Evolutionary conservation across 2,113 vertebrate species (phyloP), one percentile per base, ranked within the genome.

Genomic region (Mugil cephalus): DNA sequence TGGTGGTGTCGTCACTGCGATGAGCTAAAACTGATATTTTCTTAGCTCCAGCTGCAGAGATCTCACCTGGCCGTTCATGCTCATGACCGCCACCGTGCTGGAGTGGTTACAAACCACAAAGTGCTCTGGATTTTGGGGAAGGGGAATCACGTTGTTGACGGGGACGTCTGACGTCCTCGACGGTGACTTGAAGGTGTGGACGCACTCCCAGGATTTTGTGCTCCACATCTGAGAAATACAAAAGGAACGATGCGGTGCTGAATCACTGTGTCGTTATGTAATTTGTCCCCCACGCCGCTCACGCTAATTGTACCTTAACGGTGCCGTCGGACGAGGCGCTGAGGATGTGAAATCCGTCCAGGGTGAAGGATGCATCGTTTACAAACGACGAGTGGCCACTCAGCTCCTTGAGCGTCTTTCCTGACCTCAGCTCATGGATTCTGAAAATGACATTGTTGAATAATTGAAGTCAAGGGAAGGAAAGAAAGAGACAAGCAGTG

Each of bases 31-130:
- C 24, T 30, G 24, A 30, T 30, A 5, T 2, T 5, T 30, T 30
- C 24, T 30, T 30, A n/a, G n/a, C 3, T 30, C 5, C 10, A 19
- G 4, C 53, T 6, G 13, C 15, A 30, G 54, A 24, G 6, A 6
- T 48, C 95, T 87, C 91, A 99, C 98, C 74, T 99, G 97, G 10
- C 98, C 98, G 55, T 95, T 95, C 95, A 97, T 96, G 92, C 95
- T 98, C 96, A 99, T 96, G 79, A 99, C 94, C 81, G 98, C 96
- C 0, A 98, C 96, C 0, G 96, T 98, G 78, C 95, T 97, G 0
- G 98, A 98, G 69, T 96, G 94, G 92, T 98, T 99, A 77, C 98
- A 99, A 71, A 99, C 95, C 42, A 99, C 95, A 0, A 99, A 99
- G 87, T 98, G 96, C 70, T 99, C 97, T 2, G 98, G 96, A 59